Conservation (phyloP, 2,888 invertebrate genomes). For the Phengaris alcon region DNA sequence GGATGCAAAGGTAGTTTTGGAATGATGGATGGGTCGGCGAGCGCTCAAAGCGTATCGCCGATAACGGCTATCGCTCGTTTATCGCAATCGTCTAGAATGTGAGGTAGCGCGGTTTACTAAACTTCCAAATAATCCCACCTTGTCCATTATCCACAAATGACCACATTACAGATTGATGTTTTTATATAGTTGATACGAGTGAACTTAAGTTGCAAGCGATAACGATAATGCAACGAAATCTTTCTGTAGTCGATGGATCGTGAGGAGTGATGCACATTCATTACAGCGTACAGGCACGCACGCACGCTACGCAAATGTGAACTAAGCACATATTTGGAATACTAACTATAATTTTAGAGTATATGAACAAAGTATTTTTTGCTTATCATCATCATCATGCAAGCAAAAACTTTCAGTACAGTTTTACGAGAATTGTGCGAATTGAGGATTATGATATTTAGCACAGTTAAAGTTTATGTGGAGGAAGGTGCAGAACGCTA, state of each 20-base stretch:
- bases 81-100: slow-evolving; percentile 44
- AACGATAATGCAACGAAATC: background rate
- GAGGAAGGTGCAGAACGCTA: too few relatives aligned
- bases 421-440: too few relatives aligned
- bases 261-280: background rate
- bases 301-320: background rate
- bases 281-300: background rate
- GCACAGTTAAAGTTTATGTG: too few relatives aligned
- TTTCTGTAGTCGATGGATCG: background rate
- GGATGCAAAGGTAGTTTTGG: slow-evolving; percentile 62
- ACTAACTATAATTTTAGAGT: too few relatives aligned
- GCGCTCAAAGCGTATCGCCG: slow-evolving; percentile 70
- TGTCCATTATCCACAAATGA: slow-evolving; percentile 69
- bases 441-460: too few relatives aligned
- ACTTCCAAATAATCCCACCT: slow-evolving; percentile 61
- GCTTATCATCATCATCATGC: too few relatives aligned
- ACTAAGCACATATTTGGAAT: background rate
- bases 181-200: slow-evolving; percentile 47
- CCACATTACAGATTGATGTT: slow-evolving; percentile 59
- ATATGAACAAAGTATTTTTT: too few relatives aligned
- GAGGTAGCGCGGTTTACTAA: slow-evolving; percentile 43
- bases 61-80: slow-evolving; percentile 61
- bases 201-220: slow-evolving; percentile 22
- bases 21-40: slow-evolving; percentile 76
- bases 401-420: too few relatives aligned